Evolutionary conservation across 2,888 invertebrate genomes (phyloP), one percentile per base, ranked within the genome.

Genomic region (Drosophila villosipedis): DNA sequence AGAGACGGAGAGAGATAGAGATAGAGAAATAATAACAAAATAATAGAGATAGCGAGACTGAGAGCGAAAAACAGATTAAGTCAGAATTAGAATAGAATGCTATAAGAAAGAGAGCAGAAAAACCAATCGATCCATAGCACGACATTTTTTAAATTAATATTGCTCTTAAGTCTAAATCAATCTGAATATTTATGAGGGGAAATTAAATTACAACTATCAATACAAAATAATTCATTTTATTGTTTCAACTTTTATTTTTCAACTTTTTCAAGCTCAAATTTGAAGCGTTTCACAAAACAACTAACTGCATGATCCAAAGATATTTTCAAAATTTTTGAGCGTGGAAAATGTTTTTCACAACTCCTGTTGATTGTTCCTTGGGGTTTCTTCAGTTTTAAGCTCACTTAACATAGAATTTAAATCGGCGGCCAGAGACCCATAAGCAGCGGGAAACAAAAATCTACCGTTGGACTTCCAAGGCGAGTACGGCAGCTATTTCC

Each of bases 401-500:
- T 52, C 33, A 41, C n/a, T 53, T 31, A 49, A 53, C 54, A 33
- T 54, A 33, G 43, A 57, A 33, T 55, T 43, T 7, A 61, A 65
- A 55, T 60, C 37, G 60, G 31, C 25, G 31, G 30, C 14, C 9
- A 16, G 25, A 59, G 49, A 35, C 28, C 25, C 14, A n/a, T 19
- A 33, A 53, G 28, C 49, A n/a, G 19, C 7, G 16, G 16, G 4
- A 33, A 19, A 37, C 35, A 22, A 50, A 62, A 25, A 6, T 14
- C 49, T 60, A n/a, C 30, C 31, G 33, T 35, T 49, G 28, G 9
- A 16, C 35, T 78, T 76, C 62, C 77, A 71, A 14, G 50, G 72
- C 77, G 68, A 78, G 80, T 60, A 60, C 22, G 62, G 62, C 62
- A 65, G 30, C 28, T 43, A 50, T n/a, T 78, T 78, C 81, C 78